A percentile compares a stretch with the other conserved stretches of the same genome.
These are phyloP conservation scores for Drosophila mayaguana DNA, from an alignment of 2,888 invertebrate genomes.

Conservation along the genomic window DNA sequence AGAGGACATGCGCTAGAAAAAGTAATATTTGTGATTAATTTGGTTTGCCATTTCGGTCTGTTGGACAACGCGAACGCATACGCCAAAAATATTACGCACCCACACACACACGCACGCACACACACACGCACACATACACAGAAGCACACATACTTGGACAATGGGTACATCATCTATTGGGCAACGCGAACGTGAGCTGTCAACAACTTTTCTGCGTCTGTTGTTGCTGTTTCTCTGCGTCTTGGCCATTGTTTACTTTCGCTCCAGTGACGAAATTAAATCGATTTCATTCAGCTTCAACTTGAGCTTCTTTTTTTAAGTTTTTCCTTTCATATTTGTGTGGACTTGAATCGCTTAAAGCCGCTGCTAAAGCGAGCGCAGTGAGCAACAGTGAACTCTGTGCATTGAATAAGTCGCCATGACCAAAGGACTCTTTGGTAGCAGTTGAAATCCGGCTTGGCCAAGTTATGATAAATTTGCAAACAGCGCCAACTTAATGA, in stretches of 20 bases:
- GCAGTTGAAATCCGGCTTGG: slow-evolving; percentile 58
- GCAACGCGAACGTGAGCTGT: slow-evolving; percentile 75
- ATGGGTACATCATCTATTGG: slow-evolving; percentile 66
- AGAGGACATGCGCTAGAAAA: slow-evolving; percentile 30
- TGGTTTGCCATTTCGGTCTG: slow-evolving; percentile 69
- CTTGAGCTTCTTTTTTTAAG: slow-evolving; percentile 26
- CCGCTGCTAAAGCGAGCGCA: slow-evolving; percentile 36
- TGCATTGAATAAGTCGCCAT: slow-evolving; percentile 21
- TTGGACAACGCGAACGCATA: slow-evolving; percentile 62
- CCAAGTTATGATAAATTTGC: slow-evolving; percentile 75
- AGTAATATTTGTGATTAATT: slow-evolving; percentile 80
- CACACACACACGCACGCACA: slow-evolving; percentile 18
- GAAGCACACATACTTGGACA: slow-evolving; percentile 10
- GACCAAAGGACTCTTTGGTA: slow-evolving; percentile 17
- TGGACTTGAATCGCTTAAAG: slow-evolving; percentile 32
- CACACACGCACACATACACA: background rate
- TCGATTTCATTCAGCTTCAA: slow-evolving; percentile 60
- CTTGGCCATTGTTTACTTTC: slow-evolving; percentile 62
- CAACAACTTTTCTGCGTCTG: slow-evolving; percentile 66
- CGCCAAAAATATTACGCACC: slow-evolving; percentile 59
- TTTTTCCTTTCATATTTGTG: background rate
- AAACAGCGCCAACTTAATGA: slow-evolving; percentile 77
- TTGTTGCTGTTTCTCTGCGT: slow-evolving; percentile 29
- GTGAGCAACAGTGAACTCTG: slow-evolving; percentile 25
- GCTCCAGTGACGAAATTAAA: slow-evolving; percentile 72